These are phyloP conservation scores for Troides oblongomaculatus DNA, from an alignment of 2,888 invertebrate species.

Conservation along the genomic window DNA sequence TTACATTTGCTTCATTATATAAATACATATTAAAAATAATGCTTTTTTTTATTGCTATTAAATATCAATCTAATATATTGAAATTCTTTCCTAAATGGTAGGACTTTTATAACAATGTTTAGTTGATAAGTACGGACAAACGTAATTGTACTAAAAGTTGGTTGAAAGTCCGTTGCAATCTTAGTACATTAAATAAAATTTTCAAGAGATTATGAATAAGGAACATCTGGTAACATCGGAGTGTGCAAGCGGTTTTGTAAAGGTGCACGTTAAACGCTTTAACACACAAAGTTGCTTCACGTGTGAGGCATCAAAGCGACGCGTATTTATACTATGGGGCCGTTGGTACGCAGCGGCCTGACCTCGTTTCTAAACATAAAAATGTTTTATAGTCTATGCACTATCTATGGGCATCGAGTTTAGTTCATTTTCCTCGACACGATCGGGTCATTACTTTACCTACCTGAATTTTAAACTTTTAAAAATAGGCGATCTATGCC, in stretches of 20 bases:
- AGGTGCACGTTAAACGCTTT: constrained; percentile 14
- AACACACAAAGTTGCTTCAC: constrained; percentile 43
- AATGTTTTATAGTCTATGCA: constrained; percentile 22
- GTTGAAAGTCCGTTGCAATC: not conserved
- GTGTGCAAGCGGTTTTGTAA: constrained; percentile 13
- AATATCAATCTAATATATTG: too few species aligned
- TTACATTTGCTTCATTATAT: too few species aligned
- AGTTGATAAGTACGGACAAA: too few species aligned
- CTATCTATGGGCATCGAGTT: constrained; percentile 17
- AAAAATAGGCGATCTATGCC: not conserved
- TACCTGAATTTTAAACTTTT: not conserved
- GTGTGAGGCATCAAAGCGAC: constrained; percentile 44
- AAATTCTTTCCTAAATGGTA: too few species aligned
- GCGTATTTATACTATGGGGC: constrained; percentile 36
- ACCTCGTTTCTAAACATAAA: constrained; percentile 27
- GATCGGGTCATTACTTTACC: constrained; percentile 10
- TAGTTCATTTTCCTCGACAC: constrained; percentile 13
- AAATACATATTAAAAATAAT: too few species aligned
- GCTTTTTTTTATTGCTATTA: too few species aligned
- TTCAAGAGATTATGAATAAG: not conserved
- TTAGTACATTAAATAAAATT: not conserved
- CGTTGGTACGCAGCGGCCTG: constrained; percentile 19
- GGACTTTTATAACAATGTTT: too few species aligned
- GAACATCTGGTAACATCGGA: not conserved
- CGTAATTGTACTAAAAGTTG: too few species aligned